These are phyloP conservation scores for Brachionus rubens DNA, from an alignment of 1,140 invertebrate genomes.

Conservation along the genomic window DNA sequence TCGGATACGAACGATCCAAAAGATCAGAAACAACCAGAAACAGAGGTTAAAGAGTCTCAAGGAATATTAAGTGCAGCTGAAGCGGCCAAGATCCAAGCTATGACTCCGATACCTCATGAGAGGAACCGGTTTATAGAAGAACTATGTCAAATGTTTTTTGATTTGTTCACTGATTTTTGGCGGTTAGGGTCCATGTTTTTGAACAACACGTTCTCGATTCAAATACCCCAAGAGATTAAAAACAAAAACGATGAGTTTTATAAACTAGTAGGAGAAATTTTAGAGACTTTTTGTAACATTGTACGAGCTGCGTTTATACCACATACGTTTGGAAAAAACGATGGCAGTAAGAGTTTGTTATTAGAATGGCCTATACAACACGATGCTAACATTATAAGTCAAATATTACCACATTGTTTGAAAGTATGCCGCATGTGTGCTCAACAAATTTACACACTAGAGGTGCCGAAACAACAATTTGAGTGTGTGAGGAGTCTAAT, in stretches of 20 bases:
- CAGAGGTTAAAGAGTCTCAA: neutral
- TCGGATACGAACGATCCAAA: neutral
- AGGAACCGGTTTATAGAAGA: slow-evolving; percentile 37
- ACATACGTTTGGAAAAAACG: slow-evolving; percentile 17
- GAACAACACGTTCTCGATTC: neutral
- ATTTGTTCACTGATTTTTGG: slow-evolving; percentile 40
- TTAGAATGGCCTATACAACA: slow-evolving; percentile 25
- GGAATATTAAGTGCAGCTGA: neutral
- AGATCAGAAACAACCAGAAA: neutral
- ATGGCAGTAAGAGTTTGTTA: neutral
- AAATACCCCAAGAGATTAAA: neutral
- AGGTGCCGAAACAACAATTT: neutral
- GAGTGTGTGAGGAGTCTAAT: neutral
- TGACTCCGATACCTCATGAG: slow-evolving; percentile 31
- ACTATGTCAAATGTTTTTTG: slow-evolving; percentile 40
- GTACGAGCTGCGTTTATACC: slow-evolving; percentile 39
- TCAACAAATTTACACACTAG: slow-evolving; percentile 4
- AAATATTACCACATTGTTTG: slow-evolving; percentile 38
- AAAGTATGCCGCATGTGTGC: slow-evolving; percentile 27
- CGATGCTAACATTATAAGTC: slow-evolving; percentile 27
- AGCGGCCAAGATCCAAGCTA: neutral
- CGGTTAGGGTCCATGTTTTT: slow-evolving; percentile 2
- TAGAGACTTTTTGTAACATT: slow-evolving; percentile 17
- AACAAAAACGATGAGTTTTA: neutral
- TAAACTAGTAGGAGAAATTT: neutral